Evolutionary conservation across 2,113 vertebrate species (phyloP), one percentile per base, ranked within the genome.

Genomic region (Rhombomys opimus): DNA sequence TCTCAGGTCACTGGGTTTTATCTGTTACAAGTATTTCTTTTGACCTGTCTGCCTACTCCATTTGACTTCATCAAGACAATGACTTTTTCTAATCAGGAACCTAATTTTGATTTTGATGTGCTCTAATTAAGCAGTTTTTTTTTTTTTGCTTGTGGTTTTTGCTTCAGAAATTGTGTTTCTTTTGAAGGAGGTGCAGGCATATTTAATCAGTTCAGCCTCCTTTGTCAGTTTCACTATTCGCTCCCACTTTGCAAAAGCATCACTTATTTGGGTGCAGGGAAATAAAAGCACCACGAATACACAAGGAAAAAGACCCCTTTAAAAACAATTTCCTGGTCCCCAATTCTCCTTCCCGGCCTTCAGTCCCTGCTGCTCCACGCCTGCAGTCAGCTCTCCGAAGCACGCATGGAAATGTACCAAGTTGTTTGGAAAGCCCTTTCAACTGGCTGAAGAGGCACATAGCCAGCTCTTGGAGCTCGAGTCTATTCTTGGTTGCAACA

Each of bases 391-490:
- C 32, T 76, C 59, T 52, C 67, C 81, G 54, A 77, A 72, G 61
- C 41, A 54, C 3, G 14, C 30, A 0, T 2, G 9, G 57, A 89
- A 87, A 89, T 38, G 61, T 4, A 15, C 35, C 35, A 63, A 84
- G 27, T 3, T 75, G 14, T 38, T 75, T n/a, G 61, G 68, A 72
- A 80, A 96, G 50, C 17, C 5, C 18, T 89, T 77, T 77, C 3
- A 3, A 32, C 75, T 50, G 75, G 46, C n/a, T 1, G 27, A 23
- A 70, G 50, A 65, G 78, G 27, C 2, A 7, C 22, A 23, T 41
- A 52, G 38, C 14, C 87, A 35, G 38, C 10, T 32, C 41, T 0
- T 4, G 6, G 20, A 30, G 38, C 0, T 0, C 4, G 15, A 12
- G n/a, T 77, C 70, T 54, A 8, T 4, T 61, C 13, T 15, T 3